Evolutionary conservation across 2,113 vertebrate genomes (phyloP), one percentile per base, ranked within the genome.

Genomic region (Cololabis saira): DNA sequence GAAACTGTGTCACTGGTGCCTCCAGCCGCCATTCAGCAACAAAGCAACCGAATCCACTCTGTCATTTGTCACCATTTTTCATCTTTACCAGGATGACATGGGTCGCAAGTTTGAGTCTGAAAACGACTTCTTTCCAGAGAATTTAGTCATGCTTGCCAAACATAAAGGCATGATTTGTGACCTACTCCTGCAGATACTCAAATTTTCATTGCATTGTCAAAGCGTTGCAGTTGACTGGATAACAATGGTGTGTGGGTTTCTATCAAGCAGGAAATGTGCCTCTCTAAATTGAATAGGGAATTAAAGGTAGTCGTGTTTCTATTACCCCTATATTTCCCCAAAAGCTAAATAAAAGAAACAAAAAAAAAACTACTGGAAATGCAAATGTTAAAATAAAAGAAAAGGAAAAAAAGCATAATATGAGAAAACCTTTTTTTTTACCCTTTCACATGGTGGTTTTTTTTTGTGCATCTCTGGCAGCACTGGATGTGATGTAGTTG

Each of bases 1-100:
- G 55, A 59, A 50, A 70, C 56, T 61, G 55, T 84, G 71, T 83
- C 61, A 68, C 61, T 19, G 50, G 72, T 61, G 70, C 74, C 68
- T 49, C 47, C 52, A 43, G 71, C 72, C 72, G 68, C 55, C 73
- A 76, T 60, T 21, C 40, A 49, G 37, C 14, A 52, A 86, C 74
- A 82, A 58, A 79, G 66, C 77, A 63, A 37, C 73, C 45, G 47
- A 21, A 63, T 76, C 69, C 9, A n/a, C 33, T 78, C 21, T 45
- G 53, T 70, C 56, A 55, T 60, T 63, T 45, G 18, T 19, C 21
- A 14, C 71, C 19, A 73, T 74, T 78, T 71, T 64, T 76, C 48
- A 71, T 27, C 40, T 67, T 45, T 54, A 60, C 74, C 80, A 71
- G 65, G 42, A 42, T 67, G 41, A 63, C 5, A 65, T 19, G 63